These are phyloP conservation scores for Subanguina moxae DNA, from an alignment of 1,140 invertebrate species.

Conservation along the genomic window DNA sequence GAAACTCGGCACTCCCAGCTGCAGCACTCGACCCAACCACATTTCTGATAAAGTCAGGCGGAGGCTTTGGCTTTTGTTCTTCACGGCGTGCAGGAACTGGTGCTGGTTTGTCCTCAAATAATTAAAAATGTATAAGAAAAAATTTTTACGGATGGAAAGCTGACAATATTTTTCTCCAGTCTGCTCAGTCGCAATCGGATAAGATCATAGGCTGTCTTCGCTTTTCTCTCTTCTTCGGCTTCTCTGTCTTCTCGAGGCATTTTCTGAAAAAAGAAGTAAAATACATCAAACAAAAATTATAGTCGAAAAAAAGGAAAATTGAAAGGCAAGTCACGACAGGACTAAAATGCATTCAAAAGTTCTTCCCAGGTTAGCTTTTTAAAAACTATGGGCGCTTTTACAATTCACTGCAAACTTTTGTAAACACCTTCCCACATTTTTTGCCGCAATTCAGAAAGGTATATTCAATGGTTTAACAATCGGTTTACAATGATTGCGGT, in stretches of 20 bases:
- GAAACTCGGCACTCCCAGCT: constrained; percentile 54
- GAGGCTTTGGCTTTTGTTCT: constrained; percentile 36
- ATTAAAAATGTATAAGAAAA: neutral
- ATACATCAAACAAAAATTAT: neutral
- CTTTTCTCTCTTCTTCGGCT: constrained; percentile 25
- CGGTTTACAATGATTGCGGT: no score
- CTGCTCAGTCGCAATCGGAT: constrained; percentile 35
- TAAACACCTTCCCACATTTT: no score
- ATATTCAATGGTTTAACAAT: no score
- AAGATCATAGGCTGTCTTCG: constrained; percentile 40
- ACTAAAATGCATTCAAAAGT: neutral
- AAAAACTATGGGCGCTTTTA: no score
- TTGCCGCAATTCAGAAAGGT: no score
- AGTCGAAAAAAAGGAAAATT: neutral
- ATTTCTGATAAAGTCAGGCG: constrained; percentile 40
- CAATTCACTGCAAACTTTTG: no score
- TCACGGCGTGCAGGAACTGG: constrained; percentile 23
- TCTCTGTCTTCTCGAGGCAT: constrained; percentile 29
- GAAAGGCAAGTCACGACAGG: neutral
- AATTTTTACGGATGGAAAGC: constrained; percentile 7
- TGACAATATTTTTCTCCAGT: constrained; percentile 36
- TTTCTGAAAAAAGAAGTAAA: neutral
- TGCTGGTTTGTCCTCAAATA: constrained; percentile 34
- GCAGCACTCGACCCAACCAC: constrained; percentile 56
- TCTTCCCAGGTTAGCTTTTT: no score